Conservation (phyloP, 2,888 invertebrate genomes). For the Ashinkailepas kermadecensis region DNA sequence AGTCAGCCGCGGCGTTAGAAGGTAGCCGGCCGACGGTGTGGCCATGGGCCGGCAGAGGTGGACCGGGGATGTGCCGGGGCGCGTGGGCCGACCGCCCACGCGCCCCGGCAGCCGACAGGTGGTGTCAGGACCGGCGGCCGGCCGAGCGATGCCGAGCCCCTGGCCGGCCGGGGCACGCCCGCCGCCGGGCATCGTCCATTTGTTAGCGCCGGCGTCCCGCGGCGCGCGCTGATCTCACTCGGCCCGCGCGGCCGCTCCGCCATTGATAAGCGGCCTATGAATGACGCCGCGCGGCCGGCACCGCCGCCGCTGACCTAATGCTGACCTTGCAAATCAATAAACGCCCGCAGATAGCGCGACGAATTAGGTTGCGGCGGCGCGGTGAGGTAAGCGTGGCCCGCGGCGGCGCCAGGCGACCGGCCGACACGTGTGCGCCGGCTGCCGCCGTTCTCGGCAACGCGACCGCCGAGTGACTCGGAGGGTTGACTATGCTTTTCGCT, state of each 20-base stretch:
- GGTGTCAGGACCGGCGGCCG: no score
- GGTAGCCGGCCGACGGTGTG: no score
- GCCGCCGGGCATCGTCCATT: background rate
- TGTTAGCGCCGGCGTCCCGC: background rate
- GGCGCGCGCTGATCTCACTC: background rate
- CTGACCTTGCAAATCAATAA: constrained; percentile 4
- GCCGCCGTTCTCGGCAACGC: no score
- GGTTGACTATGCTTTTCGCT: no score
- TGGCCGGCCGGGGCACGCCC: background rate
- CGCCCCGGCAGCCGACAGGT: no score
- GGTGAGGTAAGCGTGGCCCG: background rate
- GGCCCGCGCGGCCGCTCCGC: background rate
- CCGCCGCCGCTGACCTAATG: background rate
- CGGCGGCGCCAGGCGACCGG: background rate
- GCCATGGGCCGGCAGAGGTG: no score
- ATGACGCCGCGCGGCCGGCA: background rate
- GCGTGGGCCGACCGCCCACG: no score
- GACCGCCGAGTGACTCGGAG: no score
- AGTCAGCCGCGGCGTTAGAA: no score
- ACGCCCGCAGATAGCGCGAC: background rate
- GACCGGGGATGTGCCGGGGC: no score
- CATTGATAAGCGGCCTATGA: background rate
- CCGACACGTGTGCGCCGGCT: no score
- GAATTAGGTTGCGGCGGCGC: background rate
- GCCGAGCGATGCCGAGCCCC: no score